phyloP scores from a whole-genome alignment of 1,140 invertebrate species.

The Microplitis demolitor region DNA sequence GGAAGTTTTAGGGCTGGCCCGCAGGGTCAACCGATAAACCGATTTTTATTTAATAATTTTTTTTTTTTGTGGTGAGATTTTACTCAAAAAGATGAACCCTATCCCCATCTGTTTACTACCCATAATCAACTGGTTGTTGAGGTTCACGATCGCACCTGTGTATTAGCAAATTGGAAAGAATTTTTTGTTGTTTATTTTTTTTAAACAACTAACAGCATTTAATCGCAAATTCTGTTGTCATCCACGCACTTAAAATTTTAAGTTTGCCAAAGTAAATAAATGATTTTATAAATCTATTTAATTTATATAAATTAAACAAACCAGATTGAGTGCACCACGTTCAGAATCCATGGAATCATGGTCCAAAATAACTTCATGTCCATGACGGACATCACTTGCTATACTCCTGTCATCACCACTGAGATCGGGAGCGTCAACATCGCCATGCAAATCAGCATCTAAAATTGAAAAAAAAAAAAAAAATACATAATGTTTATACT shows the following conservation, averaged over 20 bases:
- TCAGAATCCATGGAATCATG: slow-evolving; percentile 66
- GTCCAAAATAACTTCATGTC: slow-evolving; percentile 56
- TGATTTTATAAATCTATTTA: not conserved
- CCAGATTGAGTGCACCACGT: slow-evolving; percentile 64
- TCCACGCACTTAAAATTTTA: not conserved
- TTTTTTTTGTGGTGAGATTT: not conserved
- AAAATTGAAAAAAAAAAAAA: slow-evolving; percentile 35
- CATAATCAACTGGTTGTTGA: slow-evolving; percentile 2
- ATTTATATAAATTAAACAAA: slow-evolving; percentile 38
- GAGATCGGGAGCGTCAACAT: slow-evolving; percentile 56
- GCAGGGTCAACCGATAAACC: too few species aligned
- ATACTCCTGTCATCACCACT: slow-evolving; percentile 64
- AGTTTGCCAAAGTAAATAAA: not conserved
- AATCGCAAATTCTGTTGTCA: too few species aligned
- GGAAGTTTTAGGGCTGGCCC: too few species aligned
- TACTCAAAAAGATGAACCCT: not conserved
- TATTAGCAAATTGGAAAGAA: slow-evolving; percentile 7
- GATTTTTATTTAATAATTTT: not conserved
- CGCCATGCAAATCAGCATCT: slow-evolving; percentile 64
- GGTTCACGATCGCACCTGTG: not conserved
- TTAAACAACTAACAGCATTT: not conserved
- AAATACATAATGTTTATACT: not conserved
- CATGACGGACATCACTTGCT: slow-evolving; percentile 60
- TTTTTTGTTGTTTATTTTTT: not conserved
- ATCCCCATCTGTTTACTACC: slow-evolving; percentile 17